phyloP scores from a whole-genome alignment of 2,797 vertebrate species.

The Schizopygopsis pylzovi region DNA sequence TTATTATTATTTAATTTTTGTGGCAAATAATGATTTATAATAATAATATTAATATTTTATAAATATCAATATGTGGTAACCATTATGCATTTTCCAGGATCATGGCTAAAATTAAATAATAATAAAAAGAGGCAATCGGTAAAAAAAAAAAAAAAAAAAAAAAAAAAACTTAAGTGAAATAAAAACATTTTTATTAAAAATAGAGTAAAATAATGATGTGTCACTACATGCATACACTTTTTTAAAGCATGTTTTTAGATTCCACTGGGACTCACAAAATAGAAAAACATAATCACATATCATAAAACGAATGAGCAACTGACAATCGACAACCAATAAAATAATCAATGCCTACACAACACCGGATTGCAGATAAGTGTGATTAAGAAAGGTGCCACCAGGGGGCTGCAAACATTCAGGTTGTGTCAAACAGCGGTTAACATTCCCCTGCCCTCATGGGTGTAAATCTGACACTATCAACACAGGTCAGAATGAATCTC shows the following conservation, averaged over 20 bases:
- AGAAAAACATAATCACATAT: not conserved
- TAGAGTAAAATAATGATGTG: no score
- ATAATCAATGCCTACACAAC: not conserved
- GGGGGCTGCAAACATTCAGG: conserved; percentile 48
- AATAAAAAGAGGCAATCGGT: no score
- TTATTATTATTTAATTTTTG: not conserved
- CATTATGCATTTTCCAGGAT: not conserved
- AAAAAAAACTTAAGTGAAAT: no score
- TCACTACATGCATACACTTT: no score
- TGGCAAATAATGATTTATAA: not conserved
- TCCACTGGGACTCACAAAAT: not conserved
- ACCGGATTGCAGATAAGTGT: not conserved
- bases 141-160: no score
- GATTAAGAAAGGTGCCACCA: conserved; percentile 51
- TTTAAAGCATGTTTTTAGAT: not conserved
- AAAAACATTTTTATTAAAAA: no score
- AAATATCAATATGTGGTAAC: not conserved
- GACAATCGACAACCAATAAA: not conserved
- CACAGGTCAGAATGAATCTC: conserved; percentile 42
- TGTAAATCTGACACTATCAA: conserved; percentile 33
- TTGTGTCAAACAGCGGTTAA: not conserved
- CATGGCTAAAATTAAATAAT: not conserved
- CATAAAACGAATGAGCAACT: conserved; percentile 6
- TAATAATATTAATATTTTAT: no score
- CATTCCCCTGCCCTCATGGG: conserved; percentile 29